These are phyloP conservation scores for Siniperca chuatsi DNA, from an alignment of 2,113 vertebrate species.

Conservation along the genomic window DNA sequence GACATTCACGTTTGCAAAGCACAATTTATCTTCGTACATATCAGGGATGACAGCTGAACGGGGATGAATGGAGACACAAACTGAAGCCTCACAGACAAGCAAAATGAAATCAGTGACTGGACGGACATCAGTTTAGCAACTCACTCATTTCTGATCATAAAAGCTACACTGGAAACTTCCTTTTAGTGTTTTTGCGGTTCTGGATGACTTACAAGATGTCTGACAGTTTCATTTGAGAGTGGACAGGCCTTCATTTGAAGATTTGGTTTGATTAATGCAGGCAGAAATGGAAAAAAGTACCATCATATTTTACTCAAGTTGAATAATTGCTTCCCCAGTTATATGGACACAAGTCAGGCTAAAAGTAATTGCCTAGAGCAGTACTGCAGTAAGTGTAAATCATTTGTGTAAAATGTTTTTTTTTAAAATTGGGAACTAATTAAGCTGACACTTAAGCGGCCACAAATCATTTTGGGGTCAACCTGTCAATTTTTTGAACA, in stretches of 20 bases:
- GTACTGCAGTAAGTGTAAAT: slow-evolving; percentile 7
- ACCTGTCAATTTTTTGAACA: neutral
- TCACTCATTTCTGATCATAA: slow-evolving; percentile 29
- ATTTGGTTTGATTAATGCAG: slow-evolving; percentile 44
- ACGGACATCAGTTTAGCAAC: slow-evolving; percentile 9
- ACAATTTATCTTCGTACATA: slow-evolving; percentile 23
- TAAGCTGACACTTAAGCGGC: neutral
- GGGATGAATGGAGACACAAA: slow-evolving; percentile 18
- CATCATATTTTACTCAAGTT: slow-evolving; percentile 32
- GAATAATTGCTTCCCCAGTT: slow-evolving; percentile 32
- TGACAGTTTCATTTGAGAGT: slow-evolving; percentile 40
- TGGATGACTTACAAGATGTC: slow-evolving; percentile 13
- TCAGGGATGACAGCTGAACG: slow-evolving; percentile 34
- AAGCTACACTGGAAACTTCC: slow-evolving; percentile 36
- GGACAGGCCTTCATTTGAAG: slow-evolving; percentile 6
- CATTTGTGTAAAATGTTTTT: neutral
- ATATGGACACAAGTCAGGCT: slow-evolving; percentile 29
- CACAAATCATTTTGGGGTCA: slow-evolving; percentile 13
- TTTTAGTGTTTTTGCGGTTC: slow-evolving; percentile 37
- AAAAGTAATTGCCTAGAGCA: slow-evolving; percentile 15
- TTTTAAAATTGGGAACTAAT: too few species aligned
- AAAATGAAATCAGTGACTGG: slow-evolving; percentile 23
- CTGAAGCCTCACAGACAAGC: slow-evolving; percentile 11
- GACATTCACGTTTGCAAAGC: slow-evolving; percentile 46
- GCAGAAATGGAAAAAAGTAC: slow-evolving; percentile 13